Evolutionary conservation across 2,113 vertebrate genomes (phyloP).

Genomic region (Odocoileus hemionus): DNA sequence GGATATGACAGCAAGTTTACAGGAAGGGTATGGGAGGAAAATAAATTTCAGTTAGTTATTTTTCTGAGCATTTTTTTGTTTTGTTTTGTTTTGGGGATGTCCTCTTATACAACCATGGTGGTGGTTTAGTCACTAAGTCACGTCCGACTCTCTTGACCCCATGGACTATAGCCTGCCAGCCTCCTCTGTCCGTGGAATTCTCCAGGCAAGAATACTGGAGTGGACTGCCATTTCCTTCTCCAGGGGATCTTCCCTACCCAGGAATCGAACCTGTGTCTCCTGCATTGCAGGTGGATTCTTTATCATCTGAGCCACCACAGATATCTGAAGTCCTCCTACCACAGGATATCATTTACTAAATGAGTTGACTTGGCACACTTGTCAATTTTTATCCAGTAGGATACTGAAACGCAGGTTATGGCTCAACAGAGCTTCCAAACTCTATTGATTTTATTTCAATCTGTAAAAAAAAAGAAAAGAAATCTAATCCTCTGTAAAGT

Average conservation of each 20-base stretch:
- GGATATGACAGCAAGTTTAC: neutral
- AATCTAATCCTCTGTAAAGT: neutral
- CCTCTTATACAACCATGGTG: neutral
- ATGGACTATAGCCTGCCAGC: rapidly evolving
- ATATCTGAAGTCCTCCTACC: neutral
- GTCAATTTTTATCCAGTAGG: neutral
- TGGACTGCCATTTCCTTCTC: neutral
- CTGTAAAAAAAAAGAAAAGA: neutral
- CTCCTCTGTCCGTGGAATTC: neutral
- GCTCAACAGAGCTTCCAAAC: neutral
- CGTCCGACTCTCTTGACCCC: neutral
- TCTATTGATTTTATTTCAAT: neutral
- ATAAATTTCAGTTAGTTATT: neutral
- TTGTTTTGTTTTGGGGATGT: neutral
- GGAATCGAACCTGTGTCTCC: neutral
- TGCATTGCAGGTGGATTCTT: neutral
- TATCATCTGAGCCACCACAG: neutral
- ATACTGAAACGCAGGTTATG: neutral
- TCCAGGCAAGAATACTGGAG: neutral
- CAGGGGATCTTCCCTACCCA: neutral
- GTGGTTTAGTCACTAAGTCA: neutral
- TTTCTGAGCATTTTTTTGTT: neutral
- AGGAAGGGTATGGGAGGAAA: neutral
- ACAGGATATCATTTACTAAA: neutral
- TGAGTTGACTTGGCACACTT: neutral